These are phyloP conservation scores for Pipistrellus kuhlii DNA, from an alignment of 2,797 vertebrate species.

Conservation along the genomic window DNA sequence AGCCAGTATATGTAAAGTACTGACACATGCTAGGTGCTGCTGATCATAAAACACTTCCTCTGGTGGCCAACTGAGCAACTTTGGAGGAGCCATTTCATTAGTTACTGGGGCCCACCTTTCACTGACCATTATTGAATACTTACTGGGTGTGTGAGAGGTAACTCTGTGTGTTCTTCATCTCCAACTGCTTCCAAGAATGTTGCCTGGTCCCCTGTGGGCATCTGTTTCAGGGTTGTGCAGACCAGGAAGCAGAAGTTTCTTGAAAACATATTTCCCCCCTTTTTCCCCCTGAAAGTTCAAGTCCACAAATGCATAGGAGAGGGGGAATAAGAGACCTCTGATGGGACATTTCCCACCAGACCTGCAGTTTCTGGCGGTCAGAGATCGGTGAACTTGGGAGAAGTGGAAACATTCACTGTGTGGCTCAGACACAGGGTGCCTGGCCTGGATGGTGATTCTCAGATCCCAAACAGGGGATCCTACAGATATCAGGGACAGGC, in stretches of 20 bases:
- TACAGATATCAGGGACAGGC: neutral
- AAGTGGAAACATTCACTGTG: accelerated
- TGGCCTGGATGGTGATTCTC: neutral
- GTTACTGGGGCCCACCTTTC: neutral
- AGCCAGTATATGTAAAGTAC: neutral
- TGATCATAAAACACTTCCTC: neutral
- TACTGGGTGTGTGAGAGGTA: neutral
- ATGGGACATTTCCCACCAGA: neutral
- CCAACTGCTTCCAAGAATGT: neutral
- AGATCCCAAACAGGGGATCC: neutral
- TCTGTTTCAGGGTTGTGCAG: neutral
- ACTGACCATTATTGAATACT: neutral
- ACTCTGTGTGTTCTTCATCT: neutral
- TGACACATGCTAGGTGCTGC: neutral
- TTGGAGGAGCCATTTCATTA: neutral
- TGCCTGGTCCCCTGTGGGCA: neutral
- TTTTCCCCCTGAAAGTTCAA: neutral
- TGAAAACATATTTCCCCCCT: neutral
- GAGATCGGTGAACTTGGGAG: neutral
- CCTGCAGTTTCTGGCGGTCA: accelerated
- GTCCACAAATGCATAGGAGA: accelerated
- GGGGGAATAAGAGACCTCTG: neutral
- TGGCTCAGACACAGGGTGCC: neutral
- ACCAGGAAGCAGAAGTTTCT: neutral
- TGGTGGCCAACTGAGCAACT: neutral